phyloP scores from a whole-genome alignment of 2,797 vertebrate genomes.

The Lindbergichthys nudifrons region DNA sequence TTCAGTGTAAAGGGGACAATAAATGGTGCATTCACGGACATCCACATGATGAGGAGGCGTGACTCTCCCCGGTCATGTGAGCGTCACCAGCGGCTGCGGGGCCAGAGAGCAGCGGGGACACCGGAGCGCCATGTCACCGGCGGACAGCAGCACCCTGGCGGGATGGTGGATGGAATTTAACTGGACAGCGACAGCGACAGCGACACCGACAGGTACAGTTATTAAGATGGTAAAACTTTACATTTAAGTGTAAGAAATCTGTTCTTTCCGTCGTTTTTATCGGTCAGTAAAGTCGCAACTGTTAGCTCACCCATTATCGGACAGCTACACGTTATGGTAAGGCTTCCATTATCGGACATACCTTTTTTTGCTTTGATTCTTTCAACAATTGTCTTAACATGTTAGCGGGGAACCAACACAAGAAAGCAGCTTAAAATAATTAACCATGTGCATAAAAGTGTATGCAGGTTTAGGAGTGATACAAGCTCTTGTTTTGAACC shows the following conservation, averaged over 20 bases:
- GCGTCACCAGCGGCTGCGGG: slow-evolving; percentile 55
- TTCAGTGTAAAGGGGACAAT: too few species aligned
- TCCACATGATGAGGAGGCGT: slow-evolving; percentile 61
- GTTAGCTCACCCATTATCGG: slow-evolving; percentile 34
- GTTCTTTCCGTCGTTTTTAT: not conserved
- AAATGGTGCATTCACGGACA: not conserved
- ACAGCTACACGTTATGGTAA: fast-evolving
- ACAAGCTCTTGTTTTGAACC: not conserved
- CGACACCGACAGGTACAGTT: slow-evolving; percentile 25
- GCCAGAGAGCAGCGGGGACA: slow-evolving; percentile 30
- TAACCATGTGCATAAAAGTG: not conserved
- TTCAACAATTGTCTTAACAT: fast-evolving
- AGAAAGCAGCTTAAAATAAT: fast-evolving
- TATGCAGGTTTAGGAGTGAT: not conserved
- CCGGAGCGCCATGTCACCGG: slow-evolving; percentile 49
- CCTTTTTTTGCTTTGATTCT: fast-evolving
- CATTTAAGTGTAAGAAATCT: fast-evolving
- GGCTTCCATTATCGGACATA: slow-evolving; percentile 37
- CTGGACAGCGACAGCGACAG: not conserved
- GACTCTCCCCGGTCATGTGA: slow-evolving; percentile 75
- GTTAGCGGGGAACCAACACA: not conserved
- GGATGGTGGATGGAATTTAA: not conserved
- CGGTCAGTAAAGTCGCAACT: not conserved
- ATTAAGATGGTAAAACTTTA: fast-evolving
- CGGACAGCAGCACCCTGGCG: not conserved